Percentiles rank a stretch among this genome's conserved stretches.
Conservation (phyloP, 2,888 invertebrate species). For the Drosophila cognata region DNA sequence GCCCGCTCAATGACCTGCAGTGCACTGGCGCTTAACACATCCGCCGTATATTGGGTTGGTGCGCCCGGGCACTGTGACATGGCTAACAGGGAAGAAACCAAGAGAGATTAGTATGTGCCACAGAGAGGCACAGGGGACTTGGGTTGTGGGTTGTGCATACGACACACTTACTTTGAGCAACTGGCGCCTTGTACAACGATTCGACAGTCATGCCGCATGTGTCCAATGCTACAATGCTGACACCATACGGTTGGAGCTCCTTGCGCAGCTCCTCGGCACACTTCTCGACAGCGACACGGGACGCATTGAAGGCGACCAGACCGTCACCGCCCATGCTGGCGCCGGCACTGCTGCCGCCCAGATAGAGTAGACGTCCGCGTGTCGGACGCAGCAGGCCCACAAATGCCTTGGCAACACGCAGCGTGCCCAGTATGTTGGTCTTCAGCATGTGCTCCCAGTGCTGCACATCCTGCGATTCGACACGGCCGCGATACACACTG, state of each 20-base stretch:
- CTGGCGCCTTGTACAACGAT: conserved; percentile 89
- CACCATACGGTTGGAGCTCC: conserved; percentile 89
- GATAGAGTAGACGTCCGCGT: conserved; percentile 89
- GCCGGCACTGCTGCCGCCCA: conserved; percentile 85
- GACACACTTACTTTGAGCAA: conserved; percentile 85
- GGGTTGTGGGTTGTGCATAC: background rate
- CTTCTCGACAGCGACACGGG: conserved; percentile 92
- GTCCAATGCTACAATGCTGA: conserved; percentile 91
- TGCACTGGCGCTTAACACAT: conserved; percentile 87
- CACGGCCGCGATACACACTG: conserved; percentile 89
- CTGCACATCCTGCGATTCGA: conserved; percentile 88
- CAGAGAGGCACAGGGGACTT: background rate
- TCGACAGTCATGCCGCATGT: conserved; percentile 89
- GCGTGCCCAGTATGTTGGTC: conserved; percentile 89
- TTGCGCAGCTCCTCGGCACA: conserved; percentile 90
- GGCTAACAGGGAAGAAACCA: conserved; percentile 46
- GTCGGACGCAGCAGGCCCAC: conserved; percentile 89
- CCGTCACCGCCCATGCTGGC: conserved; percentile 84
- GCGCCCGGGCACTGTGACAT: conserved; percentile 86
- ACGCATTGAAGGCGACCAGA: conserved; percentile 87
- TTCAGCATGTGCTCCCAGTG: conserved; percentile 89
- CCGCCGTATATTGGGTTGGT: conserved; percentile 88
- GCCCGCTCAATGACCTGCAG: conserved; percentile 88
- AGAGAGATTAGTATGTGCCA: background rate
- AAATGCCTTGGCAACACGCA: conserved; percentile 91